Percentiles rank a stretch among this genome's conserved stretches.
Conservation (phyloP, 2,888 invertebrate genomes). For the Aporophyla lueneburgensis region DNA sequence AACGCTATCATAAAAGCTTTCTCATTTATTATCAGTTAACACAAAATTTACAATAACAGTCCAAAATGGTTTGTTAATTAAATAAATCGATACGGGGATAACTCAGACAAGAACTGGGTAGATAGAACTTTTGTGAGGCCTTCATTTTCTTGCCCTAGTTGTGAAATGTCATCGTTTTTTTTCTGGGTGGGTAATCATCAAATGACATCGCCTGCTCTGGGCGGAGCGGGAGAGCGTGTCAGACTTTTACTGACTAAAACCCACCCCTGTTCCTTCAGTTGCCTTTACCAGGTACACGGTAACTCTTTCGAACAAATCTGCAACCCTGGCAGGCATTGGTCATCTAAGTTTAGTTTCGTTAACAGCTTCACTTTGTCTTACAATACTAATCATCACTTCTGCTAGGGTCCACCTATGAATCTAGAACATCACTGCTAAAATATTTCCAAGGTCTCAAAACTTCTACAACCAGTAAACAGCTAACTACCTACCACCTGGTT, state of each 20-base stretch:
- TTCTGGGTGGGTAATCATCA: too few relatives aligned
- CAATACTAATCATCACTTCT: background rate
- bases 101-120: too few relatives aligned
- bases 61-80: background rate
- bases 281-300: too few relatives aligned
- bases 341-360: background rate
- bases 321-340: too few relatives aligned
- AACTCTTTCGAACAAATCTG: too few relatives aligned
- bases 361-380: background rate
- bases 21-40: constrained; percentile 12
- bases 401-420: background rate
- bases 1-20: constrained; percentile 19
- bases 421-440: too few relatives aligned
- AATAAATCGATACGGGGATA: too few relatives aligned
- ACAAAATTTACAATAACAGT: background rate
- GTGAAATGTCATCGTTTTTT: background rate
- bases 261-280: too few relatives aligned
- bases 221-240: too few relatives aligned
- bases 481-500: background rate
- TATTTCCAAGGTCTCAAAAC: background rate
- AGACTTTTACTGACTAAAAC: too few relatives aligned
- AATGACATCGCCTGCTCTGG: too few relatives aligned
- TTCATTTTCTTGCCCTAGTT: background rate
- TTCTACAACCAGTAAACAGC: background rate
- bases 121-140: background rate